Percentiles rank a stretch among this genome's conserved stretches.
Conservation (phyloP, 2,888 invertebrate species). For the Itoplectis maculator region DNA sequence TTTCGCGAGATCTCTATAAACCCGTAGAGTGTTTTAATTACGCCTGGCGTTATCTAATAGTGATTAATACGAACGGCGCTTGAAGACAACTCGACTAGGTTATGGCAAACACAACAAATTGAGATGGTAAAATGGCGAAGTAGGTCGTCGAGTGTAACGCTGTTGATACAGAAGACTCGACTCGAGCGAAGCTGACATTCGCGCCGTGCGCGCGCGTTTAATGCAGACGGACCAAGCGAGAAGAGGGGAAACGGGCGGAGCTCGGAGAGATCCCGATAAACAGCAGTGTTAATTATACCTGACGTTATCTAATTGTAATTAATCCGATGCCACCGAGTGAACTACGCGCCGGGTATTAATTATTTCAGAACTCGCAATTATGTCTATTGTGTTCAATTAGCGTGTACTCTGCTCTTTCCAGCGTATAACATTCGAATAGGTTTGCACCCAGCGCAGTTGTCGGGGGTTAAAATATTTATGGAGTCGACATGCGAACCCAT, state of each 20-base stretch:
- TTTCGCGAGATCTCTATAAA: neutral
- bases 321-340: constrained; percentile 61
- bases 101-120: neutral
- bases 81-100: neutral
- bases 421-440: constrained; percentile 64
- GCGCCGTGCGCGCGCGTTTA: neutral
- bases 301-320: constrained; percentile 77
- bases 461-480: constrained; percentile 72
- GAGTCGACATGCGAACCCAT: constrained; percentile 56
- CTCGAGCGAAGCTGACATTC: constrained; percentile 3
- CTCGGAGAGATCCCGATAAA: constrained; percentile 57
- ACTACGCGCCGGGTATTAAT: constrained; percentile 35
- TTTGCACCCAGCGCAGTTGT: constrained; percentile 71
- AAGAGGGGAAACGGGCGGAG: too few relatives aligned
- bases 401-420: constrained; percentile 67
- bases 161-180: neutral
- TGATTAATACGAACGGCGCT: too few relatives aligned
- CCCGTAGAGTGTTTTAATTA: too few relatives aligned
- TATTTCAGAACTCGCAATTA: constrained; percentile 60
- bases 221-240: neutral
- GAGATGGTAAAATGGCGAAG: constrained; percentile 2
- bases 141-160: neutral
- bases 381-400: constrained; percentile 74
- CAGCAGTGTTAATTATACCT: constrained; percentile 76
- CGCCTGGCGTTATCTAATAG: too few relatives aligned